Base-by-base conservation (phyloP, 2,113 vertebrate genomes). In the Nettapus auritus region DNA sequence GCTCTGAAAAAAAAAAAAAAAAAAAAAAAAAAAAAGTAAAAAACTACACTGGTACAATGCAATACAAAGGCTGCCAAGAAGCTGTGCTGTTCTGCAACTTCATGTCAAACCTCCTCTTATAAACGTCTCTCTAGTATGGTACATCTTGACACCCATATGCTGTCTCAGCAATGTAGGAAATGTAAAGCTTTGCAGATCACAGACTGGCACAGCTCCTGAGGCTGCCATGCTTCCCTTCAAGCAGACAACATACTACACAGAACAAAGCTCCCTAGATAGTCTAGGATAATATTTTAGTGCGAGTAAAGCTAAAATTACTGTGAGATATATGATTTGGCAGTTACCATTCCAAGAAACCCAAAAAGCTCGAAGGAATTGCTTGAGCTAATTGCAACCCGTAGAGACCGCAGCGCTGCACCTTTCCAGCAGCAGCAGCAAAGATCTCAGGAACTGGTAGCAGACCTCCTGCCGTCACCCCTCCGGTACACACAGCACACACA, bases 391-490 rank as follows among this genome's bases (percentile, higher is more conserved):
- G 68, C 15, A 60, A 64, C 48, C 52, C 34, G 38, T 0, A 63
- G 53, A 59, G 44, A 70, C 11, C 64, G 6, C 44, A 34, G 62
- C 0, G 29, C 46, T 0, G 3, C 0, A 0, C 0, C 3, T 16
- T 46, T 34, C 62, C 44, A 44, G 46, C 0, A 0, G 60, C 57
- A 50, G 33, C 57, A 50, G 34, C 34, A 57, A 19, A 62, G 38
- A 48, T 8, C 31, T 44, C 83, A 44, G 60, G 33, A 19, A 57
- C 46, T 56, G 69, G 40, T 26, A 87, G 2, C 62, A 60, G 23
- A n/a, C 52, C 52, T 75, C 38, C 77, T 68, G 12, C 46, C 29
- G 33, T 29, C 36, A 48, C 28, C 36, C 28, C 48, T 40, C 8
- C 17, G 31, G 62, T 16, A 25, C 55, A 53, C 20, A 77, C 55